Base-by-base conservation (phyloP, 2,797 vertebrate species). In the Bradypodion pumilum region DNA sequence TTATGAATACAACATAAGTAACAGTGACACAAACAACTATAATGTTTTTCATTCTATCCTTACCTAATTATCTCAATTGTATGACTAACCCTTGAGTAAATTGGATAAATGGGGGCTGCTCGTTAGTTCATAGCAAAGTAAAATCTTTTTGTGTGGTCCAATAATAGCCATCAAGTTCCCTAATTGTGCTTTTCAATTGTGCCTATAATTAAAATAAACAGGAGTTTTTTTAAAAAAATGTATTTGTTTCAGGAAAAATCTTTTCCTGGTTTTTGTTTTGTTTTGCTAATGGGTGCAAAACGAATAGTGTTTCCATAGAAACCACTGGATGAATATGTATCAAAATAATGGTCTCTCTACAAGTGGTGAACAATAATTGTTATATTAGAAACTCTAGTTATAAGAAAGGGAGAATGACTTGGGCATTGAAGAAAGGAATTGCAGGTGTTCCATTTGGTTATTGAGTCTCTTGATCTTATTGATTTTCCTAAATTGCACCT, bases 241-340 rank as follows among this genome's bases (percentile, higher is more conserved):
- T 32, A 23, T 21, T 46, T 23, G 32, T 56, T 56, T 23, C 59
- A 46, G 74, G 70, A 74, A 82, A 37, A 8, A 16, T 21, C 56
- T 63, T 52, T 4, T 37, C 15, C 35, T 10, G 25, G 69, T 16
- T 16, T 3, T 3, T 16, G 46, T 70, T 62, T 32, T 49, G 63
- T 74, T 65, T 65, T 19, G n/a, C n/a, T n/a, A n/a, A 29, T 25
- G n/a, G 40, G 37, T 49, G 49, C 23, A 40, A 23, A 19, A 46
- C 63, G 37, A 75, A 73, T 74, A 75, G 81, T 85, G 94, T 96
- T 96, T 93, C 95, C 95, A 95, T 96, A 91, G 95, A 93, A 96
- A 96, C 95, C 94, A 84, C 68, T 76, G 29, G 78, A 91, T 91
- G 66, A 37, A 86, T 95, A 90, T 95, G 94, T 95, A 96, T 95